Conservation (phyloP, 2,113 vertebrate genomes). For the Mormyrus lacerda region DNA sequence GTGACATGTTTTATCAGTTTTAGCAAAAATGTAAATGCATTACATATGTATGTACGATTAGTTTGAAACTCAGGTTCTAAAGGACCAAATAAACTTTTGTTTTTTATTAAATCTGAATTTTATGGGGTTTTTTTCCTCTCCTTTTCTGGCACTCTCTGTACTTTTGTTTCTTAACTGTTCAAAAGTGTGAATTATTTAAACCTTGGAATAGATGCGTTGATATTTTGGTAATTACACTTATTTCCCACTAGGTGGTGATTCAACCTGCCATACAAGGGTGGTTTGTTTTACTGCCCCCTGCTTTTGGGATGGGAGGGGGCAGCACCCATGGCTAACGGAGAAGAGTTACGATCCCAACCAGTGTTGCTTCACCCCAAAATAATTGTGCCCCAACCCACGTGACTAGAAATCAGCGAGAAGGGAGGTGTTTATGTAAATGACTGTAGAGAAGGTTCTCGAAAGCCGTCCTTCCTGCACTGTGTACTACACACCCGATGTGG, state of each 20-base stretch:
- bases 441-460: not conserved
- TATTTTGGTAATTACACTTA: not conserved
- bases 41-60: conserved; percentile 70
- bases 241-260: not conserved
- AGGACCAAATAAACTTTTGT: conserved; percentile 95
- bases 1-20: conserved; percentile 82
- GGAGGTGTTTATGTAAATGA: conserved; percentile 17
- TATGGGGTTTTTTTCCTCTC: conserved; percentile 16
- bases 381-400: conserved; percentile 1
- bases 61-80: conserved; percentile 97
- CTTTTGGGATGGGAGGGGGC: not conserved
- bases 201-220: not conserved
- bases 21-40: conserved; percentile 57
- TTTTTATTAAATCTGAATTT: conserved; percentile 56
- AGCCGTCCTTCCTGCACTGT: not conserved
- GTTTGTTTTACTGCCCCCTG: not conserved
- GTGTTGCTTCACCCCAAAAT: conserved; percentile 1
- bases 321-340: not conserved
- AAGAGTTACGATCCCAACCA: not conserved
- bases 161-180: not conserved
- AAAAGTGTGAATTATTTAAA: not conserved
- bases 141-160: not conserved
- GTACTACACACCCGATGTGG: conserved; percentile 1
- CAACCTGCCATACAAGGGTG: not conserved
- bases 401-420: not conserved